Evolutionary conservation across 2,113 vertebrate genomes (phyloP).

Genomic region (Tor tambroides): DNA sequence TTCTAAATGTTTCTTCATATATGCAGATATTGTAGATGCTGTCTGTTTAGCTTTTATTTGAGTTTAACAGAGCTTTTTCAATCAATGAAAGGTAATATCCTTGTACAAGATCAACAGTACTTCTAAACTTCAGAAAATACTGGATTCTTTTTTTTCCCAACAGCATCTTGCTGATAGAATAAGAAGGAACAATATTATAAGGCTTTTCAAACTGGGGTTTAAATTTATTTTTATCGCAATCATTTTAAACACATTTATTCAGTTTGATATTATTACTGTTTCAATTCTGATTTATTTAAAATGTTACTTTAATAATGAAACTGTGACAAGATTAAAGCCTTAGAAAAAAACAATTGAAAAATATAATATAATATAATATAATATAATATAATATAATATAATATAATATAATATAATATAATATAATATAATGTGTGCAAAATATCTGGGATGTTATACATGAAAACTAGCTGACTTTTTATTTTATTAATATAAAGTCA

Average conservation of each 20-base stretch:
- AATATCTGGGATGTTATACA: too few relatives aligned
- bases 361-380: not conserved
- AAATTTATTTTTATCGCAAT: not conserved
- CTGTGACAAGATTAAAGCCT: not conserved
- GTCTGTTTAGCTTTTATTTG: constrained; percentile 66
- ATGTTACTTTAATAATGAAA: not conserved
- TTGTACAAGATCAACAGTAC: constrained; percentile 64
- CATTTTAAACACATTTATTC: not conserved
- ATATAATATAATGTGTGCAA: too few relatives aligned
- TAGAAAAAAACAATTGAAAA: not conserved
- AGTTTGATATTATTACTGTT: not conserved
- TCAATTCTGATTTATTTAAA: too few relatives aligned
- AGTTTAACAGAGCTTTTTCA: constrained; percentile 61
- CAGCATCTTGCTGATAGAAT: not conserved
- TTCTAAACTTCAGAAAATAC: not conserved
- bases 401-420: not conserved
- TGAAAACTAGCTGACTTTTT: too few relatives aligned
- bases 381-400: too few relatives aligned
- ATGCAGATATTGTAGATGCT: constrained; percentile 66
- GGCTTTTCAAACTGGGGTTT: not conserved
- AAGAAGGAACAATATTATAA: not conserved
- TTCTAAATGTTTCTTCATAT: constrained; percentile 63
- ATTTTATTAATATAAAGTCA: too few relatives aligned
- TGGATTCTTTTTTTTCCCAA: not conserved
- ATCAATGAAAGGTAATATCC: constrained; percentile 59